These are phyloP conservation scores for Motacilla tschutschensis DNA, from an alignment of 2,113 vertebrate genomes.

Conservation along the genomic window DNA sequence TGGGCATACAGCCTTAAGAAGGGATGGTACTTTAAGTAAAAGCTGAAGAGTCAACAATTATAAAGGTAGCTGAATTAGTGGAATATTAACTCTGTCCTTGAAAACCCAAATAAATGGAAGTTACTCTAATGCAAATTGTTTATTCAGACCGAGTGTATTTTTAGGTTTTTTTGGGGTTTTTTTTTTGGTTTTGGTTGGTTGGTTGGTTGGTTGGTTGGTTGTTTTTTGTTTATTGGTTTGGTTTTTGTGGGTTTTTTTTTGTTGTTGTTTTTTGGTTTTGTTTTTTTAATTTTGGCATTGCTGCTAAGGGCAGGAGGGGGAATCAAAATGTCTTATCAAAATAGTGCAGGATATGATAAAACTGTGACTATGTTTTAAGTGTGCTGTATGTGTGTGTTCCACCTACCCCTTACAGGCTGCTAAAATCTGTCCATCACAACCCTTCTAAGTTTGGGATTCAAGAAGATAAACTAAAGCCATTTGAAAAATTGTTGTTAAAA, in stretches of 20 bases:
- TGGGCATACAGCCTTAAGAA: background rate
- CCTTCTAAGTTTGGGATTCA: slow-evolving; percentile 93
- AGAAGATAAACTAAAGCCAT: slow-evolving; percentile 95
- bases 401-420: slow-evolving; percentile 70
- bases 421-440: slow-evolving; percentile 98
- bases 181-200: background rate
- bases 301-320: background rate
- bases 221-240: background rate
- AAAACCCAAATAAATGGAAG: background rate
- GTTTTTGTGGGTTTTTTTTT: background rate
- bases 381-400: background rate
- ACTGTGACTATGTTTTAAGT: background rate
- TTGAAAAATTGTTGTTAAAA: slow-evolving; percentile 94
- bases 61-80: background rate
- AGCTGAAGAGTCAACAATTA: background rate
- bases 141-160: background rate
- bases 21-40: background rate
- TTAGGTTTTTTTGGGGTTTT: background rate
- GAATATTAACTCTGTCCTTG: background rate
- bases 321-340: background rate
- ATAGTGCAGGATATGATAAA: background rate
- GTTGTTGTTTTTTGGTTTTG: no score
- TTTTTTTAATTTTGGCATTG: background rate
- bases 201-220: background rate
- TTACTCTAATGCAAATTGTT: background rate